Evolutionary conservation across 2,113 vertebrate genomes (phyloP), one percentile per base, ranked within the genome.

Genomic region (Arizona elegans): DNA sequence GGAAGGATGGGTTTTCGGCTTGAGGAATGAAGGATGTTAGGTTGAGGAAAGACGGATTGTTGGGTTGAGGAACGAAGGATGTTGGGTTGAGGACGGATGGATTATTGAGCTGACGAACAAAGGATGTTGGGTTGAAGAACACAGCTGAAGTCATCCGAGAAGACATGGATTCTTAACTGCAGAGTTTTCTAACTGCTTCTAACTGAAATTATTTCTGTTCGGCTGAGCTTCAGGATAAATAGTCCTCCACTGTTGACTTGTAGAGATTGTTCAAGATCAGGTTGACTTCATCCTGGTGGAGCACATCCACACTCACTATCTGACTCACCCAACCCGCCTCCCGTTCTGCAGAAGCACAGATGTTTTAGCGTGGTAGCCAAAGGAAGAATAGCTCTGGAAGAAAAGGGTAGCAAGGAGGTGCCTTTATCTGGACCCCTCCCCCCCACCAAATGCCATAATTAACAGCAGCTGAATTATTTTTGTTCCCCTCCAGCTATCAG

Each of bases 401-500:
- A 54, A 17, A 1, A 54, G 91, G 59, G 2, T 17, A 38, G n/a
- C 53, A 26, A 15, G 75, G 8, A n/a, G 53, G 29, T 3, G 29
- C 2, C 15, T 8, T 29, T 54, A 17, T 81, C 33, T 43, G 33
- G 3, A 17, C 15, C 26, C 38, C 1, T 21, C 52, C 10, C 19
- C 15, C 29, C 5, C 5, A 8, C 81, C 11, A 8, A 19, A 53
- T 53, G 59, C 29, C 59, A 52, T 10, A 38, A n/a, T 15, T 3
- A 81, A 17, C 33, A 81, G 33, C 33, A 81, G 38, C 26, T 24
- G 54, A 24, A 85, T 33, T 19, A 10, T 62, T 81, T 81, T 43
- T 54, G 90, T 6, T 2, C 17, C 38, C 24, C 58, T 81, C 17
- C 95, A 99, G 99, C 97, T 99, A 47, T 98, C 98, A 0, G 98